Percentiles rank a stretch among this genome's conserved stretches.
These are phyloP conservation scores for Plagodis pulveraria DNA, from an alignment of 2,888 invertebrate species.

Conservation along the genomic window DNA sequence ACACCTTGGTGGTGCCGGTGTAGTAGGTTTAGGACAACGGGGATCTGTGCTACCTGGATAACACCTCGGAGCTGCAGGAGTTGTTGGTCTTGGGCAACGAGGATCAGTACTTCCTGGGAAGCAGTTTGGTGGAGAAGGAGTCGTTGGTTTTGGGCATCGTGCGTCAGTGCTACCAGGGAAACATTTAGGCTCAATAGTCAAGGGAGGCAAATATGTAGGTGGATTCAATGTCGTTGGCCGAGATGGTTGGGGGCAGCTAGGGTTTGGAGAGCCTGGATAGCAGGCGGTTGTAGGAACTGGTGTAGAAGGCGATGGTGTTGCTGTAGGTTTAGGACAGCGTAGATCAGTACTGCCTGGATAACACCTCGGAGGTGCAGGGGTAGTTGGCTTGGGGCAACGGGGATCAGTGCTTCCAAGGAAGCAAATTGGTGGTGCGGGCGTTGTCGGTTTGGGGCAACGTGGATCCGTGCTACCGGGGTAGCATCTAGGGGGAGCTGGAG, in stretches of 20 bases:
- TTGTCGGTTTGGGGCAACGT: slow-evolving; percentile 52
- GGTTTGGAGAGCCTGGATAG: slow-evolving; percentile 34
- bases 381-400: slow-evolving; percentile 52
- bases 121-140: slow-evolving; percentile 42
- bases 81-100: slow-evolving; percentile 44
- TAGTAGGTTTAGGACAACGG: slow-evolving; percentile 43
- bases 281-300: slow-evolving; percentile 15
- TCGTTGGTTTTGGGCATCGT: slow-evolving; percentile 46
- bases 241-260: slow-evolving; percentile 38
- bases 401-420: slow-evolving; percentile 55
- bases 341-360: slow-evolving; percentile 57
- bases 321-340: slow-evolving; percentile 50
- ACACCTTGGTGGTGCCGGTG: slow-evolving; percentile 37
- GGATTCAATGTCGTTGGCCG: slow-evolving; percentile 49
- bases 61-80: slow-evolving; percentile 36
- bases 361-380: slow-evolving; percentile 44
- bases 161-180: slow-evolving; percentile 50
- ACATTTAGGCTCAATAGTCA: slow-evolving; percentile 41
- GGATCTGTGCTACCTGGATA: slow-evolving; percentile 46
- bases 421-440: slow-evolving; percentile 41
- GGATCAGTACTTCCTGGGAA: slow-evolving; percentile 42
- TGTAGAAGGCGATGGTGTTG: slow-evolving; percentile 43
- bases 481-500: slow-evolving; percentile 46
- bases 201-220: slow-evolving; percentile 42
- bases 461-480: slow-evolving; percentile 50